phyloP scores from a whole-genome alignment of 1,140 invertebrate genomes.

The Penaeus vannamei region DNA sequence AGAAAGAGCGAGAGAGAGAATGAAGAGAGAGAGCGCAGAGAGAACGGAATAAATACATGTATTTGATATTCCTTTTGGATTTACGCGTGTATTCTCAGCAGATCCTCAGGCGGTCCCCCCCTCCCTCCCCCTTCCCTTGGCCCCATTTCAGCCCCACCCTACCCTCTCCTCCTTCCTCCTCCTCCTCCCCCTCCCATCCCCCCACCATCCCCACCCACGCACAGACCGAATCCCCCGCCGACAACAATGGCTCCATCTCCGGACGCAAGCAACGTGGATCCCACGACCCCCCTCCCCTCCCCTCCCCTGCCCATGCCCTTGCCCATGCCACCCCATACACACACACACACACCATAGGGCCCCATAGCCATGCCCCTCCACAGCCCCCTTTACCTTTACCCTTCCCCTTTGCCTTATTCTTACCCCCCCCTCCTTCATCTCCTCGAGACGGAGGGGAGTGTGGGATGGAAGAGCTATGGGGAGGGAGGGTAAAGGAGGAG shows the following conservation, averaged over 20 bases:
- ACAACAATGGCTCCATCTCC: too few species aligned
- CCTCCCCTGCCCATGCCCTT: not conserved
- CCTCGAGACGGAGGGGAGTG: too few species aligned
- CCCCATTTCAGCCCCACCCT: not conserved
- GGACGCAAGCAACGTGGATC: too few species aligned
- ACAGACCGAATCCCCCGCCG: not conserved
- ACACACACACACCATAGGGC: constrained; percentile 10
- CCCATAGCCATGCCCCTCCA: too few species aligned
- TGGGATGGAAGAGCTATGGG: too few species aligned
- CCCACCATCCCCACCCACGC: not conserved
- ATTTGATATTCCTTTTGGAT: not conserved
- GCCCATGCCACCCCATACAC: not conserved
- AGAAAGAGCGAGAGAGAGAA: too few species aligned
- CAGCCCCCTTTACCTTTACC: not conserved
- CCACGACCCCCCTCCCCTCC: too few species aligned
- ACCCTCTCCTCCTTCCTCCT: not conserved
- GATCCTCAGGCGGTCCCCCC: not conserved
- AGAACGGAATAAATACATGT: not conserved
- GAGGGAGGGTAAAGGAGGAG: too few species aligned
- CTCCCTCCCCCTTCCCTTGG: not conserved
- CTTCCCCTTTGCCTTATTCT: not conserved
- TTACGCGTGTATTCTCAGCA: not conserved
- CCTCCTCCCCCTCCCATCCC: not conserved
- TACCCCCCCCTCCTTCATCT: not conserved
- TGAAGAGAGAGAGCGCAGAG: not conserved